Conservation (phyloP, 2,888 invertebrate genomes). For the Bombylius major region DNA sequence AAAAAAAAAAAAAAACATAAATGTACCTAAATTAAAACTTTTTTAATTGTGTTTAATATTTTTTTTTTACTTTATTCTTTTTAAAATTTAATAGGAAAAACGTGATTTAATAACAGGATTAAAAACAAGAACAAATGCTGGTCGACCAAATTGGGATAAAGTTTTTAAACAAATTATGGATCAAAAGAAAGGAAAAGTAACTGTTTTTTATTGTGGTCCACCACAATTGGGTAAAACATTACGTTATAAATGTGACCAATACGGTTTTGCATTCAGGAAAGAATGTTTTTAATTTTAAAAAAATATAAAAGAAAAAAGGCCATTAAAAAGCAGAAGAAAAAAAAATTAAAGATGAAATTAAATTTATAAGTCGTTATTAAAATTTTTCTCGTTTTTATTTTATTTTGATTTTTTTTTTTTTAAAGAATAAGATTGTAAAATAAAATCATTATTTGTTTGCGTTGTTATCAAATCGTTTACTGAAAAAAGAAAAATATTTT, state of each 20-base stretch:
- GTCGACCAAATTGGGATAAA: conserved; percentile 90
- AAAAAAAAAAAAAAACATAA: no score
- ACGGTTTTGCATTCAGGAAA: conserved; percentile 78
- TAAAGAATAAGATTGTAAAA: no score
- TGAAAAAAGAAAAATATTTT: no score
- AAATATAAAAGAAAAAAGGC: neutral
- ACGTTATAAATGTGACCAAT: conserved; percentile 75
- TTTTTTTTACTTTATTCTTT: conserved; percentile 19
- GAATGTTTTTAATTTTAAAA: conserved; percentile 40
- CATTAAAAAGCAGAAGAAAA: no score
- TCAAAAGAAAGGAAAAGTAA: conserved; percentile 79
- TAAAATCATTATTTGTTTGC: no score
- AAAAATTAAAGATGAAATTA: no score
- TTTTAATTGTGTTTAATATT: neutral
- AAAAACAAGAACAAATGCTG: conserved; percentile 86
- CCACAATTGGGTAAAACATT: conserved; percentile 70
- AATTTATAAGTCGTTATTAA: no score
- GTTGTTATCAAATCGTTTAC: no score
- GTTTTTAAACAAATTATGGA: conserved; percentile 77
- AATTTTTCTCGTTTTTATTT: no score
- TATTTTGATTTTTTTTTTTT: no score
- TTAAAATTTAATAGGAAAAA: conserved; percentile 54
- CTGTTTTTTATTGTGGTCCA: conserved; percentile 91
- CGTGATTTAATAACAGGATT: conserved; percentile 85
- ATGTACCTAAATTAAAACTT: no score